A percentile compares a stretch with the other conserved stretches of the same genome.
Conservation (phyloP, 1,140 invertebrate species). For the Plectrocnemia conspersa region DNA sequence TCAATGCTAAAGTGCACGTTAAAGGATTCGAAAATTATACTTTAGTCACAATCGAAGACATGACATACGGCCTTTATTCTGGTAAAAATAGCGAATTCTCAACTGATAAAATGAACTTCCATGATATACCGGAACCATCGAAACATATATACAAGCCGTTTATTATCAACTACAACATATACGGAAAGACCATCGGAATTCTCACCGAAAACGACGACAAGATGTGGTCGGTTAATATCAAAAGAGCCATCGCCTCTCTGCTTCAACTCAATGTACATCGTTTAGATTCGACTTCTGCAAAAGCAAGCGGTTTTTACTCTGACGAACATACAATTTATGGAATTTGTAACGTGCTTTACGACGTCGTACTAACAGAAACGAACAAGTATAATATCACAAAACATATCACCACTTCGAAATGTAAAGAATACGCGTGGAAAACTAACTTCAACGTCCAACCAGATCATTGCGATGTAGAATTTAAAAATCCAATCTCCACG, state of each 20-base stretch:
- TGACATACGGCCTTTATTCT: slow-evolving; percentile 18
- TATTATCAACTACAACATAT: slow-evolving; percentile 13
- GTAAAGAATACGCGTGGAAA: slow-evolving; percentile 18
- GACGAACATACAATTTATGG: slow-evolving; percentile 43
- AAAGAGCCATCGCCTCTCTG: slow-evolving; percentile 39
- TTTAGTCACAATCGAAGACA: slow-evolving; percentile 13
- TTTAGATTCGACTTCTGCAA: slow-evolving; percentile 28
- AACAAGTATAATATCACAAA: slow-evolving; percentile 12
- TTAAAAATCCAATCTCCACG: slow-evolving; percentile 39
- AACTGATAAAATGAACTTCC: slow-evolving; percentile 7
- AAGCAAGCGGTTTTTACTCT: slow-evolving; percentile 38
- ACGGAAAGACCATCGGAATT: slow-evolving; percentile 14
- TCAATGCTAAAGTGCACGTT: slow-evolving; percentile 22
- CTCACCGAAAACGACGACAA: slow-evolving; percentile 31
- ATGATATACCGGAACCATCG: slow-evolving; percentile 6
- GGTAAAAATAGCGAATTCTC: slow-evolving; percentile 14
- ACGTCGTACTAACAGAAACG: slow-evolving; percentile 15
- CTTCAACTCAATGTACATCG: slow-evolving; percentile 38
- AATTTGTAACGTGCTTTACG: slow-evolving; percentile 39
- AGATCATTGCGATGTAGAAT: slow-evolving; percentile 13
- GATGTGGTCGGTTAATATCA: slow-evolving; percentile 42
- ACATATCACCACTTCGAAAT: slow-evolving; percentile 4
- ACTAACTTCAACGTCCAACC: slow-evolving; percentile 15
- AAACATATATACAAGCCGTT: slow-evolving; percentile 18
- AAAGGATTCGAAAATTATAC: slow-evolving; percentile 10